Conservation (phyloP, 1,140 invertebrate genomes). For the Geopemphigus sp. region DNA sequence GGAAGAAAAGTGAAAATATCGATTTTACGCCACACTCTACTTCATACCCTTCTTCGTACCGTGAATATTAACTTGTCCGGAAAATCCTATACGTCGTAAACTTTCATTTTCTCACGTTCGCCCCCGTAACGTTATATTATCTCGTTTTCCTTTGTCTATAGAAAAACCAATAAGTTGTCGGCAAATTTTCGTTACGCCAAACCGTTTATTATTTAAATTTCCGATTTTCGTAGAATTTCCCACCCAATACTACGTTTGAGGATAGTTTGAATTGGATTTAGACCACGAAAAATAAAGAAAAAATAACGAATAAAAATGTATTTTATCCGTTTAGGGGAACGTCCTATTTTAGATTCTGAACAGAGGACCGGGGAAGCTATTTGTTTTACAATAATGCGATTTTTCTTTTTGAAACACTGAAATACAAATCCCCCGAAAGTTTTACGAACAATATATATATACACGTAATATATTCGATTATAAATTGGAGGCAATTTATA, state of each 20-base stretch:
- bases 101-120: constrained; percentile 4
- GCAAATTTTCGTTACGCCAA: background rate
- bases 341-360: background rate
- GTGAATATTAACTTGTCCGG: constrained; percentile 31
- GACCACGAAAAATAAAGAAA: background rate
- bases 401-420: background rate
- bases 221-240: background rate
- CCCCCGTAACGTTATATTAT: no score
- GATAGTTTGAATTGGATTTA: background rate
- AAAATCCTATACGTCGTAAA: constrained; percentile 18
- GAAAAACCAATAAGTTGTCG: background rate
- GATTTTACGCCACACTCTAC: no score
- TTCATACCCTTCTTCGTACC: no score
- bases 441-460: background rate
- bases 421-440: background rate
- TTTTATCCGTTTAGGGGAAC: background rate
- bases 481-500: background rate
- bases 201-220: constrained; percentile 18
- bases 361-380: background rate
- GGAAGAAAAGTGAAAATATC: background rate
- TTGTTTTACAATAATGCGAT: background rate
- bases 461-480: background rate
- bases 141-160: background rate
- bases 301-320: background rate
- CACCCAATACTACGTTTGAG: background rate